phyloP scores from a whole-genome alignment of 2,797 vertebrate species.

The Paedocypris micromegethes region DNA sequence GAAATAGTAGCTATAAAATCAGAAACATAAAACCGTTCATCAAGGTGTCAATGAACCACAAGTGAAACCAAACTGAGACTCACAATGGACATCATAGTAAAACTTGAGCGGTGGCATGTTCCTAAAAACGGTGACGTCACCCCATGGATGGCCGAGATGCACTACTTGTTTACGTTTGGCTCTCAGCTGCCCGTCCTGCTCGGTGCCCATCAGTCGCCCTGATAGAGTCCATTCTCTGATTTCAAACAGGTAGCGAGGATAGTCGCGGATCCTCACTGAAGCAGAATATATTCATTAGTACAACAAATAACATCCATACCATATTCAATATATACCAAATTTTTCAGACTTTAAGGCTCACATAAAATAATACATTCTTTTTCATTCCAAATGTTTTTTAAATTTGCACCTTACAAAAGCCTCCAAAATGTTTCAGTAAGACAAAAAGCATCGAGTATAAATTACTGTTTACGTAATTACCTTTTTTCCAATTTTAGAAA shows the following conservation, averaged over 20 bases:
- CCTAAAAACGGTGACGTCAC: slow-evolving; percentile 80
- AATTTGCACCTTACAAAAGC: too few species aligned
- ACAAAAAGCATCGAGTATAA: too few species aligned
- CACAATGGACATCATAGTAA: slow-evolving; percentile 93
- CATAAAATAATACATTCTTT: too few species aligned
- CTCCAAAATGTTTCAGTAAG: too few species aligned
- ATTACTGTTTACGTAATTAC: too few species aligned
- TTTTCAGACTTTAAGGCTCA: too few species aligned
- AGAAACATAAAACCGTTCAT: too few species aligned
- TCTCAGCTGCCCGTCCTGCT: slow-evolving; percentile 83
- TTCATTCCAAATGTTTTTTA: too few species aligned
- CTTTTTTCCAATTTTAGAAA: too few species aligned
- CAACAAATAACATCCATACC: too few species aligned
- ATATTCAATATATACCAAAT: too few species aligned
- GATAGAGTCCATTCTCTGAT: slow-evolving; percentile 90
- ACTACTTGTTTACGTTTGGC: slow-evolving; percentile 79
- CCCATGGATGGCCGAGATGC: slow-evolving; percentile 84
- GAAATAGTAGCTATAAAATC: slow-evolving; percentile 79
- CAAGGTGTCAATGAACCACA: too few species aligned
- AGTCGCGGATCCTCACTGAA: slow-evolving; percentile 92
- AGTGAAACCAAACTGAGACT: slow-evolving; percentile 52
- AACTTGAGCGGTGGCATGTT: slow-evolving; percentile 97
- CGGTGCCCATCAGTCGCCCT: slow-evolving; percentile 84
- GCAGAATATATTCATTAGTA: background rate
- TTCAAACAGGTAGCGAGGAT: slow-evolving; percentile 95